A percentile compares a stretch with the other conserved stretches of the same genome.
Evolutionary conservation across 2,888 invertebrate species (phyloP).

Genomic region (Griposia aprilina): DNA sequence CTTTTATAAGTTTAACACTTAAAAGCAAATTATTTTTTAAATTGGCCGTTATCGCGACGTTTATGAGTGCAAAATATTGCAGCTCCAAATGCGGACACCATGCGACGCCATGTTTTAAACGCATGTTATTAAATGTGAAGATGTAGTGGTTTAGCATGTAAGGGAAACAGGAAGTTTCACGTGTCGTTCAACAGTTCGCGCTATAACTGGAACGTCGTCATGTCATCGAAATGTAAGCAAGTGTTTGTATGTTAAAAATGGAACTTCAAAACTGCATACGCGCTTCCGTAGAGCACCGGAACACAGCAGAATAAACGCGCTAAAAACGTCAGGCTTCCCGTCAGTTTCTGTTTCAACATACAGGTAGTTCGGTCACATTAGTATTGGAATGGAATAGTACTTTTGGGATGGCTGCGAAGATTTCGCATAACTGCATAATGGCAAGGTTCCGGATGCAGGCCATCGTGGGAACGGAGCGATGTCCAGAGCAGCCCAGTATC

Average conservation of each 20-base stretch:
- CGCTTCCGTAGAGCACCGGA: conserved; percentile 59
- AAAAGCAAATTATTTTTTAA: conserved; percentile 51
- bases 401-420: conserved; percentile 5
- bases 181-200: conserved; percentile 64
- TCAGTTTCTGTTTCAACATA: conserved; percentile 28
- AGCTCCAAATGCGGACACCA: conserved; percentile 47
- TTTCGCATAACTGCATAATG: conserved; percentile 49
- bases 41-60: conserved; percentile 55
- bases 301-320: conserved; percentile 51
- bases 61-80: conserved; percentile 58
- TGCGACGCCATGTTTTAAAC: conserved; percentile 53
- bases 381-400: conserved; percentile 13
- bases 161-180: conserved; percentile 65
- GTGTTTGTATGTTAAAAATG: conserved; percentile 57
- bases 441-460: conserved; percentile 55
- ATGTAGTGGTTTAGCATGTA: conserved; percentile 57
- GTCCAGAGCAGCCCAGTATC: conserved; percentile 61
- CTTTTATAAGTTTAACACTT: conserved; percentile 52
- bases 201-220: conserved; percentile 58
- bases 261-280: conserved; percentile 58
- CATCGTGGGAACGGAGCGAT: conserved; percentile 66
- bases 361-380: neutral
- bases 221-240: conserved; percentile 63
- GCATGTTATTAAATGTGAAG: conserved; percentile 66
- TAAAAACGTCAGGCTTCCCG: conserved; percentile 27